phyloP scores from a whole-genome alignment of 2,888 invertebrate genomes.

The Cryptocheilus praepositus region DNA sequence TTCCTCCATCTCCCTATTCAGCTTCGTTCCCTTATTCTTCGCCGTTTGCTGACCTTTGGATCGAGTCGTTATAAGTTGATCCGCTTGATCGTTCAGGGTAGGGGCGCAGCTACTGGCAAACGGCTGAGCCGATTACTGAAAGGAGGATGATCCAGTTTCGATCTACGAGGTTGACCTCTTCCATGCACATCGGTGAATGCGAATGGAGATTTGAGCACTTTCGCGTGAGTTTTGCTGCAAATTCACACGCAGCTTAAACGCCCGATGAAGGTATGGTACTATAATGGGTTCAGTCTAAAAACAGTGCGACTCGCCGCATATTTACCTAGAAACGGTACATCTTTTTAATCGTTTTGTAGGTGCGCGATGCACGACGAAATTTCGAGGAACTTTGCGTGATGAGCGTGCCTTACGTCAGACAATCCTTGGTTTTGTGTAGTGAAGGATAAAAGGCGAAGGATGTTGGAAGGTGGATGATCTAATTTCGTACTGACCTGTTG shows the following conservation, averaged over 20 bases:
- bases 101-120: slow-evolving; percentile 35
- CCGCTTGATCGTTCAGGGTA: slow-evolving; percentile 26
- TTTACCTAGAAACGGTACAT: no score
- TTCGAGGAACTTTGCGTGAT: no score
- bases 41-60: slow-evolving; percentile 43
- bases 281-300: no score
- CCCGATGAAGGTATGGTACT: no score
- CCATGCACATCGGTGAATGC: slow-evolving; percentile 4
- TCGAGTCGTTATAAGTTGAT: slow-evolving; percentile 16
- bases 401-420: no score
- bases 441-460: no score
- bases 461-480: no score
- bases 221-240: slow-evolving; percentile 18
- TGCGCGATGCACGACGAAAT: no score
- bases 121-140: slow-evolving; percentile 13
- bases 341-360: no score
- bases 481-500: no score
- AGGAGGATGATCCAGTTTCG: slow-evolving; percentile 37
- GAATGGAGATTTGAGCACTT: slow-evolving; percentile 22
- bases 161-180: slow-evolving; percentile 1
- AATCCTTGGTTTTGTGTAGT: no score
- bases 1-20: background rate
- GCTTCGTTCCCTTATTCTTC: background rate
- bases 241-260: background rate
- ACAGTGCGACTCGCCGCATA: no score